These are phyloP conservation scores for Silurus aristotelis DNA, from an alignment of 2,797 vertebrate genomes.

Conservation along the genomic window DNA sequence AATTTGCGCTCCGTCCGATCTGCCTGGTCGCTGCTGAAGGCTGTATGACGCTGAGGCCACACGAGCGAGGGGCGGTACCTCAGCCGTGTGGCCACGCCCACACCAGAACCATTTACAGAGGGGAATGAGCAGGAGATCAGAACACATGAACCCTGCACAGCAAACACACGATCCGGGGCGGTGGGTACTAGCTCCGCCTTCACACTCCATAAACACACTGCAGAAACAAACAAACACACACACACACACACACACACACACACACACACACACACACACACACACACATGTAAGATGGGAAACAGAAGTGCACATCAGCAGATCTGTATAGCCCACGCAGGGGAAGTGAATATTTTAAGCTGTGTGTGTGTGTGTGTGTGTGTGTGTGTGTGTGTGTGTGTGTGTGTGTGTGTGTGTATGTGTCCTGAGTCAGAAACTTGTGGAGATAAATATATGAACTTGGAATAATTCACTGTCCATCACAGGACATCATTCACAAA, in stretches of 20 bases:
- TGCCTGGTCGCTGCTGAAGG: conserved; percentile 67
- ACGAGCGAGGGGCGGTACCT: conserved; percentile 57
- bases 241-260: conserved; percentile 24
- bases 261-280: conserved; percentile 29
- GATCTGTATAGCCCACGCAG: not conserved
- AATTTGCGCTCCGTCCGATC: conserved; percentile 64
- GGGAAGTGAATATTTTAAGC: not conserved
- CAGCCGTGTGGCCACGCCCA: conserved; percentile 61
- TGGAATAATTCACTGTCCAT: not conserved
- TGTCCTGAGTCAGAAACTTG: not conserved
- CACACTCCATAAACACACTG: conserved; percentile 50
- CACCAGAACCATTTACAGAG: conserved; percentile 23
- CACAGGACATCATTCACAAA: not conserved
- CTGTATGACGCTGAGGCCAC: conserved; percentile 53
- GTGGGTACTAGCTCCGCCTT: conserved; percentile 52
- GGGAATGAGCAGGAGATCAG: conserved; percentile 79
- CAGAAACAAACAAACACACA: conserved; percentile 2
- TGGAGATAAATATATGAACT: not conserved
- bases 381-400: not conserved
- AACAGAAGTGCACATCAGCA: not conserved
- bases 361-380: not conserved
- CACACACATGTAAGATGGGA: not conserved
- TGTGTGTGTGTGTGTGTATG: not conserved
- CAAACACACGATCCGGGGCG: conserved; percentile 65
- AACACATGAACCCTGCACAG: conserved; percentile 74